Conservation (phyloP, 2,113 vertebrate genomes). For the Ammodytes dubius region DNA sequence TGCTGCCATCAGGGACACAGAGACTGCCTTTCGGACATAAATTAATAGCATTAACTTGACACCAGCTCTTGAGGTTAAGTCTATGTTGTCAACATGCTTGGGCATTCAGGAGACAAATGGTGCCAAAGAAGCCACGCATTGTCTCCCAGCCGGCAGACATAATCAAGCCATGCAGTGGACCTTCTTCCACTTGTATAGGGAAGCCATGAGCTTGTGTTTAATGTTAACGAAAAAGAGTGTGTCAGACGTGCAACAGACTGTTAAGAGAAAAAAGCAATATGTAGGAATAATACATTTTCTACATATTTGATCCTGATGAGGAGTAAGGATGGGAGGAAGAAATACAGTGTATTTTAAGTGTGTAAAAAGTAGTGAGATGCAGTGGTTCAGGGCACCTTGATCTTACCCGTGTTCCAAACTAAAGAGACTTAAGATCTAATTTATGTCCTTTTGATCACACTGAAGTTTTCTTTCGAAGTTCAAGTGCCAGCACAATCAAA, state of each 20-base stretch:
- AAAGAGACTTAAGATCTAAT: constrained; percentile 25
- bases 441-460: constrained; percentile 56
- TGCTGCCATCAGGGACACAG: constrained; percentile 68
- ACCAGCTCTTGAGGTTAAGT: constrained; percentile 69
- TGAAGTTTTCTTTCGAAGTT: constrained; percentile 35
- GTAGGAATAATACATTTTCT: constrained; percentile 12
- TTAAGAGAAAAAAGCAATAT: constrained; percentile 18
- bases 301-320: constrained; percentile 47
- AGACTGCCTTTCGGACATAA: constrained; percentile 63
- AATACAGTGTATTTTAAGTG: constrained; percentile 31
- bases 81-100: constrained; percentile 77
- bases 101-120: constrained; percentile 74
- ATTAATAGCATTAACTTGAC: constrained; percentile 70
- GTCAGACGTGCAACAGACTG: constrained; percentile 6
- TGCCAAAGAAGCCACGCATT: constrained; percentile 51
- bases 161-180: constrained; percentile 14
- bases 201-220: not conserved
- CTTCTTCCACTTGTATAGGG: not conserved
- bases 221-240: constrained; percentile 15
- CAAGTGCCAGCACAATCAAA: constrained; percentile 20
- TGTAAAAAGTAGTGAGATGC: constrained; percentile 31
- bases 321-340: constrained; percentile 11
- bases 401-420: constrained; percentile 36
- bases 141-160: constrained; percentile 44
- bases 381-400: constrained; percentile 45